Conservation (phyloP, 2,888 invertebrate species). For the Opisthograptis luteolata region DNA sequence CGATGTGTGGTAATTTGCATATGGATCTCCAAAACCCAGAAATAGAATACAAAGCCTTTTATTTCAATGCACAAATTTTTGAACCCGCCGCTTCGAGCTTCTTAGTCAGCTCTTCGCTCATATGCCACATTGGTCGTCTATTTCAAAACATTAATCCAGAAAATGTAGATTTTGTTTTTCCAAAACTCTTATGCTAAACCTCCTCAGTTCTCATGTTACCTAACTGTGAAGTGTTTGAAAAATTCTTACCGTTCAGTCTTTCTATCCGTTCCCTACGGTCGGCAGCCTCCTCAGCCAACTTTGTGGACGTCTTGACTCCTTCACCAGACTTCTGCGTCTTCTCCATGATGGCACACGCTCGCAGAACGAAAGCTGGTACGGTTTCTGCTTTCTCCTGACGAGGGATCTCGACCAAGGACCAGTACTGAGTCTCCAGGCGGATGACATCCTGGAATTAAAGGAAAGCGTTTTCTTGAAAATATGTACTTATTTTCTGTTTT, state of each 20-base stretch:
- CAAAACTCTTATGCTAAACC: background rate
- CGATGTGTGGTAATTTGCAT: too few relatives aligned
- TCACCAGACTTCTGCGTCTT: conserved; percentile 95
- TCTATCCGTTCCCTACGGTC: conserved; percentile 93
- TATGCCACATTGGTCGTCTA: too few relatives aligned
- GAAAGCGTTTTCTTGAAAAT: background rate
- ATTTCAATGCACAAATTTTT: too few relatives aligned
- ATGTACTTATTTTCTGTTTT: too few relatives aligned
- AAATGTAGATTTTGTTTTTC: background rate
- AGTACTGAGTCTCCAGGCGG: conserved; percentile 95
- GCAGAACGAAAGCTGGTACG: conserved; percentile 94
- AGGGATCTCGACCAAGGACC: conserved; percentile 96
- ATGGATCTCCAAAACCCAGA: too few relatives aligned
- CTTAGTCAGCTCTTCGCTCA: too few relatives aligned
- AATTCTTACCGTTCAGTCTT: conserved; percentile 88
- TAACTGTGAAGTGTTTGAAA: background rate
- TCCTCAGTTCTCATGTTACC: too few relatives aligned
- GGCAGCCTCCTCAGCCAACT: conserved; percentile 93
- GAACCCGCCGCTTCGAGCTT: too few relatives aligned
- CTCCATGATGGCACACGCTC: conserved; percentile 96
- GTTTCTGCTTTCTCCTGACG: conserved; percentile 97
- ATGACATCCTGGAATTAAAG: conserved; percentile 90
- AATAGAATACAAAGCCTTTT: too few relatives aligned
- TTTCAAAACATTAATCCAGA: too few relatives aligned
- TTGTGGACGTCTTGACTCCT: conserved; percentile 93